These are phyloP conservation scores for Xestia rhomboidea DNA, from an alignment of 2,888 invertebrate species.

Conservation along the genomic window DNA sequence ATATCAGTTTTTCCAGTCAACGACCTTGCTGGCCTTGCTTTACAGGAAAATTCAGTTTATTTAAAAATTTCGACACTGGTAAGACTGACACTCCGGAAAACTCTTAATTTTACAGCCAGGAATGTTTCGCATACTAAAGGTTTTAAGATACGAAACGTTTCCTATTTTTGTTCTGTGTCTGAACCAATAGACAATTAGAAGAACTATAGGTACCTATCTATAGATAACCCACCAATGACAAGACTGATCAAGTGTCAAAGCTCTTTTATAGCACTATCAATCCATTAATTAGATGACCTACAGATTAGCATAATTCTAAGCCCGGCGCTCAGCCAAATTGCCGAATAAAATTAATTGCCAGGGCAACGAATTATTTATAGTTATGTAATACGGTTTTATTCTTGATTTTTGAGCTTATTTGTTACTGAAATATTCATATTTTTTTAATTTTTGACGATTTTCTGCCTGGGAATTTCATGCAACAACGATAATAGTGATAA, in stretches of 20 bases:
- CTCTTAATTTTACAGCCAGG: conserved; percentile 8
- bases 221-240: conserved; percentile 32
- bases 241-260: conserved; percentile 55
- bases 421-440: background rate
- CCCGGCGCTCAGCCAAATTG: conserved; percentile 70
- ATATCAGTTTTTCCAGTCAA: conserved; percentile 9
- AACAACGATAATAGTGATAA: conserved; percentile 48
- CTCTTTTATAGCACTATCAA: conserved; percentile 45
- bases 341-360: conserved; percentile 69
- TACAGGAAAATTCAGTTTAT: background rate
- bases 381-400: conserved; percentile 61
- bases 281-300: conserved; percentile 61
- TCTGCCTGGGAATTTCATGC: background rate
- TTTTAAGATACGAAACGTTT: background rate
- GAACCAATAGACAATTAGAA: conserved; percentile 35
- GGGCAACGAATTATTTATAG: conserved; percentile 67
- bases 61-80: background rate
- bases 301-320: conserved; percentile 54
- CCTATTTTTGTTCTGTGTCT: conserved; percentile 28
- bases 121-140: conserved; percentile 5
- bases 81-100: background rate
- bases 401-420: conserved; percentile 30
- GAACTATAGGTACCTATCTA: conserved; percentile 37
- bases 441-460: background rate
- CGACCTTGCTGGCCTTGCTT: background rate